These are phyloP conservation scores for Trogon surrucura DNA, from an alignment of 2,113 vertebrate genomes.

Conservation along the genomic window DNA sequence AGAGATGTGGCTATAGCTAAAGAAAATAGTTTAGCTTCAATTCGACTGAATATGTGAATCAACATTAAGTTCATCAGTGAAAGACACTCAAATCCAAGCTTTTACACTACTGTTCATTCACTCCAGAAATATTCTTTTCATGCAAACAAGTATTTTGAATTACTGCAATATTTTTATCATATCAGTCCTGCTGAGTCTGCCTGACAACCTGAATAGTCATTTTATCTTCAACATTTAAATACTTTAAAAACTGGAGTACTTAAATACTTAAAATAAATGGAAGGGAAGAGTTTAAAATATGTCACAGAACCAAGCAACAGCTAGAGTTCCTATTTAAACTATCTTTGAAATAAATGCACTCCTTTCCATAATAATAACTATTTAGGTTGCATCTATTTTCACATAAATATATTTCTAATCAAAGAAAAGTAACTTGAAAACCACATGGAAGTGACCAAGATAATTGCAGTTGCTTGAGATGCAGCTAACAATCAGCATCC, in stretches of 20 bases:
- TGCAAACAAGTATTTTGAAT: neutral
- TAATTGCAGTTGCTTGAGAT: neutral
- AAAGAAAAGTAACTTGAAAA: neutral
- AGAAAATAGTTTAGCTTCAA: neutral
- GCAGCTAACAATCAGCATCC: rapidly evolving
- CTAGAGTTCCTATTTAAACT: neutral
- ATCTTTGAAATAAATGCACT: neutral
- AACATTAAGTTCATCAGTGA: neutral
- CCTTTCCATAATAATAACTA: neutral
- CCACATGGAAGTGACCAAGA: neutral
- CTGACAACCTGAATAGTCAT: neutral
- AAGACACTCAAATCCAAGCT: neutral
- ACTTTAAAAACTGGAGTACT: neutral
- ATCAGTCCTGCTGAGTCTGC: neutral
- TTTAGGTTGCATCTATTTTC: neutral
- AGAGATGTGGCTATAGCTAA: neutral
- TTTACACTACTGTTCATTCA: neutral
- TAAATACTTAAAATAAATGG: neutral
- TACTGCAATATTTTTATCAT: neutral
- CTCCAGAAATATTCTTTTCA: neutral
- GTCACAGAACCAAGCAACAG: neutral
- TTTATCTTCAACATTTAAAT: neutral
- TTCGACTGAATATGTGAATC: neutral
- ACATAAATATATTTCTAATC: neutral
- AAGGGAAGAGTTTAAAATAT: neutral